Evolutionary conservation across 2,888 invertebrate species (phyloP), one percentile per base, ranked within the genome.

Genomic region (Drosophila kokeensis): DNA sequence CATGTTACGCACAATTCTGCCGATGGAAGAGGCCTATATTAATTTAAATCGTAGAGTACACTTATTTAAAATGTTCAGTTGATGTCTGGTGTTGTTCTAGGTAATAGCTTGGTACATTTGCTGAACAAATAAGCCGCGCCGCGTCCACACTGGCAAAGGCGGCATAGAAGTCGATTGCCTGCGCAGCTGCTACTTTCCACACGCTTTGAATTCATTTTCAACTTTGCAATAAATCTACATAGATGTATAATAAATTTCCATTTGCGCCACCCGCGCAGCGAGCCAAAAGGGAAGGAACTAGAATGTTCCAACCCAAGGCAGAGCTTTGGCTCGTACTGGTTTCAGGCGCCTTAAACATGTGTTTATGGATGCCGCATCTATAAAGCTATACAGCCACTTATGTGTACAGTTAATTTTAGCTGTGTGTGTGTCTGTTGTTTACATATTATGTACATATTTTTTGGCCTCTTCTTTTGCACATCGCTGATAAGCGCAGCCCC

Each of bases 161-260:
- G 60, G 53, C 71, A 29, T 27, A 24, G 45, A 45, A 67, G 60
- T 65, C 63, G 57, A 52, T 49, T 32, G n/a, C 11, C 48, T 21
- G 61, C 64, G 73, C 83, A 82, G 76, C 81, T 83, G 85, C 75
- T 61, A 45, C 71, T 63, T 71, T 65, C 67, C 67, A 67, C 70
- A 71, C 75, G 78, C 81, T 82, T 76, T 69, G 74, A 78, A 87
- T 83, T 83, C 82, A 80, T 84, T 86, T 86, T 78, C 68, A 82
- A 83, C 78, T 87, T 82, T 71, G 78, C 87, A 82, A 84, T 87
- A 84, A 82, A 84, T 87, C 80, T 87, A 87, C 82, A 87, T 87
- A 80, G 76, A 78, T 84, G 84, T 84, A 82, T 84, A 84, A 84
- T 84, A 84, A 84, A 84, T 84, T 87, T 84, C 87, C 87, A 84